phyloP scores from a whole-genome alignment of 1,140 invertebrate genomes.

The Rhysida immarginata region DNA sequence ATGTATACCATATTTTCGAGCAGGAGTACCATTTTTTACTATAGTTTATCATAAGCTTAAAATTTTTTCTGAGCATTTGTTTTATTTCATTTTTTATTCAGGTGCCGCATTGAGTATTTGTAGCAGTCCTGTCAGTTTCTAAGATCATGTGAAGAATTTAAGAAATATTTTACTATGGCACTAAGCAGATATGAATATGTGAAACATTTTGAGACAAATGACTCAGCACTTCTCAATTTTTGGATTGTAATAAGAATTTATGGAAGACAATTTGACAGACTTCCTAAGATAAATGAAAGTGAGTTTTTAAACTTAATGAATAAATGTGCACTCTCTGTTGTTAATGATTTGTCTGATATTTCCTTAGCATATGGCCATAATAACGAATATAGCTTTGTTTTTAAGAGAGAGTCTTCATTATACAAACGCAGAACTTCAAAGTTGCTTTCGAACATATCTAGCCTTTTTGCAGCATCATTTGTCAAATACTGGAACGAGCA shows the following conservation, averaged over 20 bases:
- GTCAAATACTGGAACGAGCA: constrained; percentile 70
- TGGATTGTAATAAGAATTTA: constrained; percentile 34
- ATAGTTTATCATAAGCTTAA: too few relatives aligned
- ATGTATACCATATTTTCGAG: too few relatives aligned
- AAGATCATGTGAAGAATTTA: too few relatives aligned
- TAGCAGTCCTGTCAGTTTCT: too few relatives aligned
- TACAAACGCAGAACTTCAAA: constrained; percentile 71
- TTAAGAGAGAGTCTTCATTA: constrained; percentile 50
- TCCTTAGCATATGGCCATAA: constrained; percentile 81
- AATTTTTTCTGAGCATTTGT: too few relatives aligned
- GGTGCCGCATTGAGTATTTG: too few relatives aligned
- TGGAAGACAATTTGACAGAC: constrained; percentile 63
- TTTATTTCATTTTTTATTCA: too few relatives aligned
- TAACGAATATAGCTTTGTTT: constrained; percentile 93
- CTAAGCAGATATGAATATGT: constrained; percentile 64
- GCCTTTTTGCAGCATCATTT: constrained; percentile 75
- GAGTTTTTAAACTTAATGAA: constrained; percentile 75
- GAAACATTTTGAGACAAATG: constrained; percentile 62
- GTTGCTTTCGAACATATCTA: constrained; percentile 66
- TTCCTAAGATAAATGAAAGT: constrained; percentile 84
- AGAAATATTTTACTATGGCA: too few relatives aligned
- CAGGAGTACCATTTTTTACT: too few relatives aligned
- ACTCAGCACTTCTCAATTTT: constrained; percentile 58
- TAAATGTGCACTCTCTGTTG: constrained; percentile 57
- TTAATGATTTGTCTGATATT: constrained; percentile 75